These are phyloP conservation scores for Mya arenaria DNA, from an alignment of 1,140 invertebrate genomes.

Conservation along the genomic window DNA sequence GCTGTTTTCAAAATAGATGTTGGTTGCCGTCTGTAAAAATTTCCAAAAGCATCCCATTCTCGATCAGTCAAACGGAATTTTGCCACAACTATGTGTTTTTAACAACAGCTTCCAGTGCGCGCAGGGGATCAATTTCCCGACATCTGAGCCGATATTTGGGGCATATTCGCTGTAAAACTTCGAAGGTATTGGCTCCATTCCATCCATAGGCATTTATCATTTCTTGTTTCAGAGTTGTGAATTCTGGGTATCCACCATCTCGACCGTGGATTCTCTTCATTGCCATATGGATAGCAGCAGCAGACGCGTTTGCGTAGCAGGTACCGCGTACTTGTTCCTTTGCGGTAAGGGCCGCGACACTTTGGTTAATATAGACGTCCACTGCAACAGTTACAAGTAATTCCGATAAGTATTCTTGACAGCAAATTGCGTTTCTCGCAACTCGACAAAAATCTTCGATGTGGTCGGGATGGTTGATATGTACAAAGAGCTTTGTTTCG, in stretches of 20 bases:
- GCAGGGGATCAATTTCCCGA: neutral
- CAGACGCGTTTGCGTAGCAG: conserved; percentile 40
- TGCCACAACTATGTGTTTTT: conserved; percentile 1
- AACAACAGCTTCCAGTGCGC: neutral
- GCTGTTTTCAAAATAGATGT: conserved; percentile 7
- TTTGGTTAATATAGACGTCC: conserved; percentile 19
- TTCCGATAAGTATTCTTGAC: conserved; percentile 4
- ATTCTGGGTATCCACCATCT: conserved; percentile 5
- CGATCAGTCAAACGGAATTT: conserved; percentile 8
- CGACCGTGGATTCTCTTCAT: conserved; percentile 2
- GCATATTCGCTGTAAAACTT: neutral
- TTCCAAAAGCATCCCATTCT: conserved; percentile 8
- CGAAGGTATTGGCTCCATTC: neutral
- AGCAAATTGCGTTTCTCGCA: neutral
- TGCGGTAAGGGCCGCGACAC: neutral
- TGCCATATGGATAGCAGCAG: conserved; percentile 14
- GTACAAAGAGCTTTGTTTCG: conserved; percentile 26
- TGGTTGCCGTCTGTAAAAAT: neutral
- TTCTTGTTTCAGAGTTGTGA: neutral
- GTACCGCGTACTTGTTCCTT: conserved; percentile 11
- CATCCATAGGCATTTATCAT: neutral
- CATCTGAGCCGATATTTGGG: conserved; percentile 22
- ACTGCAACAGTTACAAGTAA: conserved; percentile 4
- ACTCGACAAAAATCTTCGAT: neutral
- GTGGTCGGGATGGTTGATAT: conserved; percentile 23